Percentiles rank a stretch among this genome's conserved stretches.
phyloP scores from a whole-genome alignment of 2,888 invertebrate species.

The Eilema griseolum region DNA sequence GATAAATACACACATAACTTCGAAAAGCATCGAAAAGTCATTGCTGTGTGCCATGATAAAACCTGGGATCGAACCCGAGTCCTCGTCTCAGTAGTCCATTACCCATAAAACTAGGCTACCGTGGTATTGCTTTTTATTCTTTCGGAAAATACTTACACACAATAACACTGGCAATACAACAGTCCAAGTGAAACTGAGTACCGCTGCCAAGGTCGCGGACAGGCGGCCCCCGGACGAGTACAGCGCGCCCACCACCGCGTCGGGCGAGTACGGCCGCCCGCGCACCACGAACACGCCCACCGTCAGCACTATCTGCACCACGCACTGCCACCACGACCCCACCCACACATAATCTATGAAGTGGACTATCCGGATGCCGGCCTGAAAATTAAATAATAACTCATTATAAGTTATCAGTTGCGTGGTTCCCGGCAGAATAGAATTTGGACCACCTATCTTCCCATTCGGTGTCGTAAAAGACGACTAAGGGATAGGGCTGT shows the following conservation, averaged over 20 bases:
- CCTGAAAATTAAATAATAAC: slow-evolving; percentile 63
- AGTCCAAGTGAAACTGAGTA: slow-evolving; percentile 95
- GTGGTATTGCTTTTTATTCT: too few relatives aligned
- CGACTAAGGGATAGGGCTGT: too few relatives aligned
- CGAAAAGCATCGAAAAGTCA: too few relatives aligned
- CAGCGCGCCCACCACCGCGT: slow-evolving; percentile 86
- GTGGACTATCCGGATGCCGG: slow-evolving; percentile 93
- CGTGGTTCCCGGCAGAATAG: too few relatives aligned
- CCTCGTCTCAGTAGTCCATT: too few relatives aligned
- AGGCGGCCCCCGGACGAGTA: slow-evolving; percentile 70
- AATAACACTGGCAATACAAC: slow-evolving; percentile 93
- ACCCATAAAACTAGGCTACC: too few relatives aligned
- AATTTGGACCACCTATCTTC: too few relatives aligned
- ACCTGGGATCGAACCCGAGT: too few relatives aligned
- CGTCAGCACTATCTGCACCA: slow-evolving; percentile 91
- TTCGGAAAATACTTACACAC: slow-evolving; percentile 88
- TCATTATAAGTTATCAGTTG: too few relatives aligned
- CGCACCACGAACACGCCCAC: slow-evolving; percentile 95
- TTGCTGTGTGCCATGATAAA: too few relatives aligned
- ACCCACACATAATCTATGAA: slow-evolving; percentile 94
- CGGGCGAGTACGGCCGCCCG: slow-evolving; percentile 94
- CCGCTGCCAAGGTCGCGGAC: slow-evolving; percentile 86
- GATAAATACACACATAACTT: too few relatives aligned
- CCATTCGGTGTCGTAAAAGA: too few relatives aligned
- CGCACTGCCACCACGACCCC: slow-evolving; percentile 95